phyloP scores from a whole-genome alignment of 2,113 vertebrate genomes.

The Okapia johnstoni region DNA sequence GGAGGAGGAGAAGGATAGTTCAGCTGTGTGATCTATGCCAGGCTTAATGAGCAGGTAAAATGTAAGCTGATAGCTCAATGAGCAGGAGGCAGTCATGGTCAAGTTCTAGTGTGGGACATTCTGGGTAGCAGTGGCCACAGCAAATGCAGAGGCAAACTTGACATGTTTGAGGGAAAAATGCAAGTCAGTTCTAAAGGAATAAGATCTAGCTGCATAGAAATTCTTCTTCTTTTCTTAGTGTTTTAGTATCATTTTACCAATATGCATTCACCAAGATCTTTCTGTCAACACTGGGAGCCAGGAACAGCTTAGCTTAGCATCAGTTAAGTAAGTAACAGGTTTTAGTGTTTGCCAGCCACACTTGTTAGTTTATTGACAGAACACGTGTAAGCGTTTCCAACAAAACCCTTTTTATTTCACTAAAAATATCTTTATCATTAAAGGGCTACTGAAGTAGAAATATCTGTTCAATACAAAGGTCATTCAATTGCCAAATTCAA shows the following conservation, averaged over 20 bases:
- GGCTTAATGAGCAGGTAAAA: neutral
- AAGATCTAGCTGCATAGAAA: neutral
- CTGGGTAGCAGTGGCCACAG: neutral
- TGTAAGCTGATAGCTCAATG: neutral
- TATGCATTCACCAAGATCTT: neutral
- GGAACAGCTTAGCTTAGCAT: neutral
- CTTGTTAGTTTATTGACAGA: neutral
- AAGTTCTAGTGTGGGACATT: neutral
- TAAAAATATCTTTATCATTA: neutral
- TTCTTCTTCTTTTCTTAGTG: neutral
- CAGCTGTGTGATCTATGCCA: neutral
- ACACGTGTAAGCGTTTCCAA: neutral
- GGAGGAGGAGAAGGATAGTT: neutral
- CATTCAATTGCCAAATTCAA: neutral
- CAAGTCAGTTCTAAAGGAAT: neutral
- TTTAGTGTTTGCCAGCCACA: neutral
- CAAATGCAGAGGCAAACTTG: neutral
- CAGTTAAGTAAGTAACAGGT: neutral
- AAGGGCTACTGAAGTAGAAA: neutral
- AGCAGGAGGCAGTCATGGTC: neutral
- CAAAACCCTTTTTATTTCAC: neutral
- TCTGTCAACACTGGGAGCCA: neutral
- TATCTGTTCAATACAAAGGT: neutral
- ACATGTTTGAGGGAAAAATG: neutral
- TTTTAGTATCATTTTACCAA: neutral